These are phyloP conservation scores for Gymnogyps californianus DNA, from an alignment of 2,113 vertebrate genomes.

Conservation along the genomic window DNA sequence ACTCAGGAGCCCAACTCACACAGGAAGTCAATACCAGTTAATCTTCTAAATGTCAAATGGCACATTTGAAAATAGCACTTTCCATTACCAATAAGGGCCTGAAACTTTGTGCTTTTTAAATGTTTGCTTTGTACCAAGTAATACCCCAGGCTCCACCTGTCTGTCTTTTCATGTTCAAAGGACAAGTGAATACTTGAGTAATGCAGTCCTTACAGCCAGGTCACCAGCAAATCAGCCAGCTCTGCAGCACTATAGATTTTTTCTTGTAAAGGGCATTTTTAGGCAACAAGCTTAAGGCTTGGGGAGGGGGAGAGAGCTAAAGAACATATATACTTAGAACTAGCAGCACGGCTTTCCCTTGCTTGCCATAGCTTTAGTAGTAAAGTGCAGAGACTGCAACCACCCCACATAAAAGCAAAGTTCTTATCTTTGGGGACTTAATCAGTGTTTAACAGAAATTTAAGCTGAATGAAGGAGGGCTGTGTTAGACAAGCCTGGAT, in stretches of 20 bases:
- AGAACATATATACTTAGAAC: not conserved
- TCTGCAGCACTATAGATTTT: not conserved
- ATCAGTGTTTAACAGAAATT: not conserved
- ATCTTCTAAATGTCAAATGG: constrained; percentile 54
- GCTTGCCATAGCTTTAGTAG: not conserved
- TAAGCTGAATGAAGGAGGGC: not conserved
- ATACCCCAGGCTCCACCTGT: constrained; percentile 3
- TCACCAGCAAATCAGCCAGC: not conserved
- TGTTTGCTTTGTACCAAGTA: not conserved
- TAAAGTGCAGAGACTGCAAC: not conserved
- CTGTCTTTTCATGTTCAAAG: not conserved
- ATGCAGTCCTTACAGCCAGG: not conserved
- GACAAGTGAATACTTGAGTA: not conserved
- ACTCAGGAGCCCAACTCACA: constrained; percentile 36
- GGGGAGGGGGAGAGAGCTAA: not conserved
- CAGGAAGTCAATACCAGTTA: constrained; percentile 49
- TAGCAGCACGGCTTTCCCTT: not conserved
- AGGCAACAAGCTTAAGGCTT: not conserved
- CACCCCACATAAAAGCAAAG: not conserved
- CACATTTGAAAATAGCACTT: constrained; percentile 48
- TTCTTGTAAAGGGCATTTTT: not conserved
- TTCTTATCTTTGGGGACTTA: not conserved
- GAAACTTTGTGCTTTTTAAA: constrained; percentile 15
- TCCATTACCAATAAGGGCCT: not conserved
- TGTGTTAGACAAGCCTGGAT: not conserved